Evolutionary conservation across 2,888 invertebrate genomes (phyloP), one percentile per base, ranked within the genome.

Genomic region (Stenolophus ochropezus): DNA sequence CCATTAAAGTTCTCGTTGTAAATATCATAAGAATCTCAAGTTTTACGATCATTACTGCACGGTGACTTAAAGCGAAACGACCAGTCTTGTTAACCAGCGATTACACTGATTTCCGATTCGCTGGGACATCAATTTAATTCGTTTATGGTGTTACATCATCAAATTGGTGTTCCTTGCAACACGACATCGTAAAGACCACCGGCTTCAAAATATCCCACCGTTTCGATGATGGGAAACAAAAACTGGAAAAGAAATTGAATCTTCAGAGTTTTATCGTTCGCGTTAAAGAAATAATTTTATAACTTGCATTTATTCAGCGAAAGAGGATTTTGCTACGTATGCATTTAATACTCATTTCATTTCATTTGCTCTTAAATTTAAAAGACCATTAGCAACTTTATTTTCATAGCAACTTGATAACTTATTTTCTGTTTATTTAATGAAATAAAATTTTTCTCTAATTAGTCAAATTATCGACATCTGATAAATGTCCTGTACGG

Each of bases 171-270:
- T 20, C 20, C 56, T 56, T 56, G 20, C 56, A 56, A 21, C 56
- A 56, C 18, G 6, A 56, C 20, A 56, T 56, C 20, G 20, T 20
- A 56, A 56, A 51, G 56, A 56, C 56, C 56, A 21, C 56, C 56
- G 18, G 33, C 33, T 33, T 33, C 33, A 33, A 33, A 33, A 4
- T 33, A 5, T 4, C 33, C 33, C 33, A 33, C 8, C 33, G 33
- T 33, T 8, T 33, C 33, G 6, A 53, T 20, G 56, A 8, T 56
- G 23, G 21, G 11, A 61, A 25, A 61, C 21, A 33, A 27, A 33
- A 27, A 69, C 65, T 49, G 73, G n/a, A 33, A 73, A 73, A 73
- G 73, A 73, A 73, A 73, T 73, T 73, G 73, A 73, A 73, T 73
- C 49, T 27, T 47, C 73, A 49, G n/a, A 73, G 49, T 73, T 47